Evolutionary conservation across 2,888 invertebrate genomes (phyloP), one percentile per base, ranked within the genome.

Genomic region (Macropis europaea): DNA sequence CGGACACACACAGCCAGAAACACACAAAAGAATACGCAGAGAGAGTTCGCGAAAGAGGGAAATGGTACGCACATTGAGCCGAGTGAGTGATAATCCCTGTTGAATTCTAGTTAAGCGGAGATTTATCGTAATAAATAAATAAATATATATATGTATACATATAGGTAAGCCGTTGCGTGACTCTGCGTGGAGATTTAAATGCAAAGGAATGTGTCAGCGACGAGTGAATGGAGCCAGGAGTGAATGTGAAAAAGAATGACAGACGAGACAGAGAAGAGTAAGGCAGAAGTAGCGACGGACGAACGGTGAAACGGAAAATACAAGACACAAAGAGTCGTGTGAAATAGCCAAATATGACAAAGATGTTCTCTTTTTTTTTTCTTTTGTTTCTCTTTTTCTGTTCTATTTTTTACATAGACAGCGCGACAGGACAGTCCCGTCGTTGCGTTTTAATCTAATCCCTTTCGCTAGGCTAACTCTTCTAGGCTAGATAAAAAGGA

Each of bases 341-440:
- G 79, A 84, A 85, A 86, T 86, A 87, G 87, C 87, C 86, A 88
- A 89, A 89, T 86, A 84, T 86, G 85, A 87, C 82, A 84, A 83
- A 85, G 81, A 83, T 84, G 76, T 84, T 84, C 63, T 62, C 82
- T 81, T 52, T 30, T 67, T 50, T 82, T 63, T 48, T 82, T 81
- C 50, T 48, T 61, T 30, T 24, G 26, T 32, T n/a, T 40, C 34
- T 28, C 7, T 19, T 30, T 34, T 13, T 7, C 9, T 15, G 2
- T 36, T 22, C 42, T 42, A n/a, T 56, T 56, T 45, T 38, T 22
- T 26, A 43, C 50, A 15, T 68, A 69, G 43, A 26, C 36, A 40
- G 19, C 30, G 30, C 40, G 48, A 28, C 54, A 28, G 73, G 69
- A 17, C 82, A 82, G 76, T 54, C 45, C 53, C 76, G 80, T 77